Base-by-base conservation (phyloP, 1,140 invertebrate species). In the Heliconius himera region DNA sequence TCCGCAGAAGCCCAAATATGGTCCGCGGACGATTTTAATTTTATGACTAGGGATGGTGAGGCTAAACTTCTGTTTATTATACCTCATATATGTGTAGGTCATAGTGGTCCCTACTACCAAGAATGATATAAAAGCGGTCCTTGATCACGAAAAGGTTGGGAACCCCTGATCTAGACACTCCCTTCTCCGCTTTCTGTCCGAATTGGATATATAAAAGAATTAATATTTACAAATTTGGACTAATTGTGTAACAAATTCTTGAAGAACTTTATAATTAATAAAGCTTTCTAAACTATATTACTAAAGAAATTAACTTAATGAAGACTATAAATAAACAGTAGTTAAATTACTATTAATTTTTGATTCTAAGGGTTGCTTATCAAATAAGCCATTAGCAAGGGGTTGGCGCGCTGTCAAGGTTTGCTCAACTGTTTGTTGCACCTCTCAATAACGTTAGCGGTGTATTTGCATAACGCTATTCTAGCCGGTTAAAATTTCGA, bases 361-460 rank as follows among this genome's bases (percentile, higher is more conserved):
- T 29, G 60, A 66, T 66, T 66, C 26, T 66, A 66, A 66, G 26
- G 22, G 60, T 66, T 26, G 60, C 13, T 66, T 22, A 66, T 66
- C 60, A 66, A 29, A 66, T 66, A 66, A 29, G 60, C 29, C 60
- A 11, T 66, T 66, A 66, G 22, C 20, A n/a, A n/a, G 11, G 22
- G 60, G 60, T 18, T 66, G 60, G 60, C 60, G 60, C 60, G 60
- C 60, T 66, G 60, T 66, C 60, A 66, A 66, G 60, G 60, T 29
- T 66, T 66, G 3, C 60, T 66, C 9, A 29, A 29, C 60, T 66
- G 26, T 66, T 29, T 66, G 56, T 29, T 66, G 22, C 56, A 3
- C 60, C 26, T 66, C 60, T 66, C 60, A 66, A 66, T 29, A 66
- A 66, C 60, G 26, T 66, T 66, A 66, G 60, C 26, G 60, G 60